Conservation (phyloP, 30 jellyfish, hydroid and myxozoan genomes). For the Pseudorhiza aurosa region DNA sequence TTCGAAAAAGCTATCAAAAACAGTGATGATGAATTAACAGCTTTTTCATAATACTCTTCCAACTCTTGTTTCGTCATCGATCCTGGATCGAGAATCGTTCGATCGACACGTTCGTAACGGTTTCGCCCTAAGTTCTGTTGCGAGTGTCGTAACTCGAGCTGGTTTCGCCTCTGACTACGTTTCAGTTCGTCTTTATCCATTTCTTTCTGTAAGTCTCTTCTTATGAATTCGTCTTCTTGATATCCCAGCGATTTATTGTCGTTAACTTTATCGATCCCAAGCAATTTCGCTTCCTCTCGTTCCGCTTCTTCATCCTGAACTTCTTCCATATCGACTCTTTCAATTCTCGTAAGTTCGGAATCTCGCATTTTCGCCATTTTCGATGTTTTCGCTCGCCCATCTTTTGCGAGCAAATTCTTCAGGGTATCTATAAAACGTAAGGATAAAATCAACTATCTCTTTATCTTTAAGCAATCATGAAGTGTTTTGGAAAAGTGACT, state of each 20-base stretch:
- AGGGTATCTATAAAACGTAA: constrained; percentile 22
- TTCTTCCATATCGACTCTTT: constrained; percentile 67
- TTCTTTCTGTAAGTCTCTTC: background rate
- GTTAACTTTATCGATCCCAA: constrained; percentile 11
- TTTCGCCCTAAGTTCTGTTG: background rate
- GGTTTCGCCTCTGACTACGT: background rate
- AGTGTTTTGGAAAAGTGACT: too few species aligned
- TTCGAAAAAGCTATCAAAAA: constrained; percentile 7
- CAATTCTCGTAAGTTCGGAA: constrained; percentile 23
- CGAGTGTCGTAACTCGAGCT: background rate
- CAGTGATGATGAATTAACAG: constrained; percentile 25
- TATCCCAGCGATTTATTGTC: constrained; percentile 47
- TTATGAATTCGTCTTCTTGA: constrained; percentile 17
- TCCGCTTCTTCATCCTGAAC: constrained; percentile 31
- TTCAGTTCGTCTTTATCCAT: background rate
- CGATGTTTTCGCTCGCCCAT: background rate
- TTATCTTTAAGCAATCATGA: too few species aligned
- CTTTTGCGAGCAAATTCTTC: constrained; percentile 28
- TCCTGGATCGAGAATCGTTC: constrained; percentile 63
- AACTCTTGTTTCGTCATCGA: constrained; percentile 37
- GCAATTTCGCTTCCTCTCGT: constrained; percentile 23
- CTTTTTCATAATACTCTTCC: constrained; percentile 20
- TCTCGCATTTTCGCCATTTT: background rate
- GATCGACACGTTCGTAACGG: constrained; percentile 53
- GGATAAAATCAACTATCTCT: background rate